Percentiles rank a stretch among this genome's conserved stretches.
phyloP scores from a whole-genome alignment of 2,888 invertebrate species.

The Pyrochroa serraticornis region DNA sequence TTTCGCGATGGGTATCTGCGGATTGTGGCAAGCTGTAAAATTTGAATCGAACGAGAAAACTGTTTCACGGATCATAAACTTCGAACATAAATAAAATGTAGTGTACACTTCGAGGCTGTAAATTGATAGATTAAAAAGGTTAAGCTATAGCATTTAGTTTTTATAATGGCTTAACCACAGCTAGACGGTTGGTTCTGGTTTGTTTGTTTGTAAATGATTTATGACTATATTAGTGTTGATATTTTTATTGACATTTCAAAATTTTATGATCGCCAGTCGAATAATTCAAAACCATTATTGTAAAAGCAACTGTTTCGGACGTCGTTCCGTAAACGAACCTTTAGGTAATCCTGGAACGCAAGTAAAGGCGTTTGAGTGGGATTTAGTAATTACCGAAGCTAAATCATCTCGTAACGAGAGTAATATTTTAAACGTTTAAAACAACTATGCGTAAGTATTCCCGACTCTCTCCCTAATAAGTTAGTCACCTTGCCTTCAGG shows the following conservation, averaged over 20 bases:
- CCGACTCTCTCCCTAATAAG: too few relatives aligned
- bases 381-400: too few relatives aligned
- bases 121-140: slow-evolving; percentile 46
- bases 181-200: slow-evolving; percentile 37
- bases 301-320: too few relatives aligned
- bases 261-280: neutral
- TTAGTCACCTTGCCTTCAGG: too few relatives aligned
- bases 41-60: slow-evolving; percentile 36
- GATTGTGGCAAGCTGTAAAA: slow-evolving; percentile 20
- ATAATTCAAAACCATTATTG: too few relatives aligned
- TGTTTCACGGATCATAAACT: slow-evolving; percentile 43
- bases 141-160: slow-evolving; percentile 39
- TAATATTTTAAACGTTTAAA: too few relatives aligned
- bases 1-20: slow-evolving; percentile 3
- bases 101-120: slow-evolving; percentile 38
- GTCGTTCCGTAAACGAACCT: neutral
- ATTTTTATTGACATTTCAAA: slow-evolving; percentile 28
- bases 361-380: too few relatives aligned
- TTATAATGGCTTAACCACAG: slow-evolving; percentile 43
- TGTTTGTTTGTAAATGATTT: slow-evolving; percentile 39
- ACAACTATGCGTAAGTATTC: too few relatives aligned
- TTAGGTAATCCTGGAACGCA: neutral
- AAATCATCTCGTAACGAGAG: too few relatives aligned
- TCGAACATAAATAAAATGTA: slow-evolving; percentile 38
- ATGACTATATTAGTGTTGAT: slow-evolving; percentile 34